Percentiles rank a stretch among this genome's conserved stretches.
phyloP scores from a whole-genome alignment of 1,140 invertebrate genomes.

The Episyrphus balteatus region DNA sequence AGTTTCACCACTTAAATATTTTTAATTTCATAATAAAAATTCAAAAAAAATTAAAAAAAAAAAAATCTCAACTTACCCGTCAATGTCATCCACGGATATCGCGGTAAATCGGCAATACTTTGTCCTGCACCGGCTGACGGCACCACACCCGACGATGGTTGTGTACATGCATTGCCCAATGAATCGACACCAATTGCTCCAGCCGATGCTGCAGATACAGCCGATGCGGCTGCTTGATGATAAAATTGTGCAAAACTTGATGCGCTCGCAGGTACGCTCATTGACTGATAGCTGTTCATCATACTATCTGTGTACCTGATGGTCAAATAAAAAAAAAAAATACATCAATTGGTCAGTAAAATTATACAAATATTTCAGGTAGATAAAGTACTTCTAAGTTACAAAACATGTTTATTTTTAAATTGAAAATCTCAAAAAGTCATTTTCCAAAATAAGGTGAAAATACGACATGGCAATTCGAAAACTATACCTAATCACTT shows the following conservation, averaged over 20 bases:
- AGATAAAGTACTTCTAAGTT: too few relatives aligned
- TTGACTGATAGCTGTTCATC: slow-evolving; percentile 38
- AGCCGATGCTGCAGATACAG: slow-evolving; percentile 43
- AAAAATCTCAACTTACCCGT: slow-evolving; percentile 54
- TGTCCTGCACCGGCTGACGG: slow-evolving; percentile 48
- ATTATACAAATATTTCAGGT: not conserved
- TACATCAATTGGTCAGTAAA: not conserved
- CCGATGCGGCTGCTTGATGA: slow-evolving; percentile 56
- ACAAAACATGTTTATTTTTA: too few relatives aligned
- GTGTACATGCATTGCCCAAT: slow-evolving; percentile 40
- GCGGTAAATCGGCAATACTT: slow-evolving; percentile 69
- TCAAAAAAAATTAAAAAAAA: too few relatives aligned
- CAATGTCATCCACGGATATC: slow-evolving; percentile 96
- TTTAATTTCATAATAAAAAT: too few relatives aligned
- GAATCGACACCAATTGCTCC: slow-evolving; percentile 39
- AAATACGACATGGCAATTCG: too few relatives aligned
- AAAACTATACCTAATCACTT: too few relatives aligned
- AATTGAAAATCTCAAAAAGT: too few relatives aligned
- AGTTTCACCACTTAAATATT: too few relatives aligned
- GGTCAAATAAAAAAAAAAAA: not conserved
- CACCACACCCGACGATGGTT: slow-evolving; percentile 44
- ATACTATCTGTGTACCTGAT: slow-evolving; percentile 34
- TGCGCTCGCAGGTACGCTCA: slow-evolving; percentile 34
- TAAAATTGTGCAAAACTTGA: slow-evolving; percentile 70
- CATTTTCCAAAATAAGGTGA: too few relatives aligned